Evolutionary conservation across 2,113 vertebrate species (phyloP).

Genomic region (Percina caprodes): DNA sequence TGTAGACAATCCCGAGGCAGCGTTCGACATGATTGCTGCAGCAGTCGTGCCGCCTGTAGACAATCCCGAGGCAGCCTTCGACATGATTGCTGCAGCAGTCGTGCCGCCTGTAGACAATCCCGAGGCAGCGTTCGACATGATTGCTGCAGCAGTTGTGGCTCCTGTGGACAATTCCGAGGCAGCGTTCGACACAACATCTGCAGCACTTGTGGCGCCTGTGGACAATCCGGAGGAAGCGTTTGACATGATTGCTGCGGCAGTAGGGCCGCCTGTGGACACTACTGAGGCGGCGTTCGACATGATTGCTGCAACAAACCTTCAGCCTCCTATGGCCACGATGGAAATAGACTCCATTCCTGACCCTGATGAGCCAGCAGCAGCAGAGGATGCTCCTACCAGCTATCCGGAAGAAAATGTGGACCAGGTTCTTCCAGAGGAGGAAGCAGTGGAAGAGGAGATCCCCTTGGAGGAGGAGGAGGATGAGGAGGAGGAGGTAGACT

Average conservation of each 20-base stretch:
- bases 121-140: not conserved
- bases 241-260: not conserved
- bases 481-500: conserved; percentile 63
- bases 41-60: not conserved
- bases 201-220: not conserved
- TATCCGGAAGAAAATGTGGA: conserved; percentile 70
- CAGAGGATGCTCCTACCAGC: conserved; percentile 11
- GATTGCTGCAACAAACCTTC: conserved; percentile 71
- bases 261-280: conserved; percentile 12
- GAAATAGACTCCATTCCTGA: conserved; percentile 26
- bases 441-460: conserved; percentile 84
- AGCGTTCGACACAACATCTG: not conserved
- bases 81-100: conserved; percentile 32
- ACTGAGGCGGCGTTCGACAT: conserved; percentile 69
- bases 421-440: conserved; percentile 70
- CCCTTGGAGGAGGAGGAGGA: conserved; percentile 77
- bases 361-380: conserved; percentile 8
- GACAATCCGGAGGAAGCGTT: not conserved
- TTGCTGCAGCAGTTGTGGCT: not conserved
- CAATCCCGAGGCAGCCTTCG: not conserved
- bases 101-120: not conserved
- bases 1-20: not conserved
- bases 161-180: not conserved
- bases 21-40: not conserved
- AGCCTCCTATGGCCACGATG: conserved; percentile 26